Evolutionary conservation across 2,797 vertebrate species (phyloP).

Genomic region (Pteronotus mesoamericanus): DNA sequence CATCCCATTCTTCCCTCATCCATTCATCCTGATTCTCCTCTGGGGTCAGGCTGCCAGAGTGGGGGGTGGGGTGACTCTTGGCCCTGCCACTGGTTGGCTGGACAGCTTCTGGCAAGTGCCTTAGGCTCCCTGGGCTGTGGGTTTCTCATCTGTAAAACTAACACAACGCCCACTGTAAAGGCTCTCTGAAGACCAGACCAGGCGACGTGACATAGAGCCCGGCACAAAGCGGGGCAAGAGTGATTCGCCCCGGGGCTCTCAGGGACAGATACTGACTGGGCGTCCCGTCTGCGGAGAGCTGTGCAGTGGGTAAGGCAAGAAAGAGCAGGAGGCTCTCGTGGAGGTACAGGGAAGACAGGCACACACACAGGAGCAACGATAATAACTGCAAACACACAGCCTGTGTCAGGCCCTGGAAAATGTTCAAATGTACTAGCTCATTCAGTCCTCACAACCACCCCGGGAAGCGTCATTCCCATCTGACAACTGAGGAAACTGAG

Average conservation of each 20-base stretch:
- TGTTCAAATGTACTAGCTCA: not conserved
- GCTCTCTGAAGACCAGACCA: not conserved
- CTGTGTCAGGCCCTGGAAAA: not conserved
- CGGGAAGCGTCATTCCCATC: not conserved
- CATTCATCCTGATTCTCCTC: not conserved
- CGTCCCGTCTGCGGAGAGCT: fast-evolving
- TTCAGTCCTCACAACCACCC: not conserved
- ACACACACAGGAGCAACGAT: not conserved
- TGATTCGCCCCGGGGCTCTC: not conserved
- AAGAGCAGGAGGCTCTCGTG: not conserved
- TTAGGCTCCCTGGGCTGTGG: not conserved
- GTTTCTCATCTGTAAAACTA: not conserved
- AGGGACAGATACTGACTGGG: not conserved
- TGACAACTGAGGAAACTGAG: not conserved
- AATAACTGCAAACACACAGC: not conserved
- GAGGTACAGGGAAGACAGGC: not conserved
- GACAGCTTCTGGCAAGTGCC: not conserved
- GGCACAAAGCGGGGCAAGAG: too few species aligned
- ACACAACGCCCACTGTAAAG: not conserved
- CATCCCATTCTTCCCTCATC: not conserved
- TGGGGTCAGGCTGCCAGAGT: not conserved
- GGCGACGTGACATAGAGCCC: not conserved
- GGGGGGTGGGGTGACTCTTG: not conserved
- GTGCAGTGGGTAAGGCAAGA: not conserved
- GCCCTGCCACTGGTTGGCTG: not conserved